Percentiles rank a stretch among this genome's conserved stretches.
phyloP scores from a whole-genome alignment of 2,888 invertebrate species.

The Unio pictorum region DNA sequence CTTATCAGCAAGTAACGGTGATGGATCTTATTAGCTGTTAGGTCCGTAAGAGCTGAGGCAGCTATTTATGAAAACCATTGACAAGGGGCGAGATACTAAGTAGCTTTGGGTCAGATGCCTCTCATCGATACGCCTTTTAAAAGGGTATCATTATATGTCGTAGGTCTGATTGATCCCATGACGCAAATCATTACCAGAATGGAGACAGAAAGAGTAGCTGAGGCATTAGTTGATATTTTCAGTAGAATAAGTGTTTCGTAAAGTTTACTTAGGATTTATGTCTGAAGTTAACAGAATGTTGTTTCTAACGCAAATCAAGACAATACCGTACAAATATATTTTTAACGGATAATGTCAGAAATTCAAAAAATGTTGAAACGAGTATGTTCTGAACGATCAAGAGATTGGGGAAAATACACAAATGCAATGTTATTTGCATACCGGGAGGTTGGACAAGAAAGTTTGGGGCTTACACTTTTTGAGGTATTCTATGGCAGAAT shows the following conservation, averaged over 20 bases:
- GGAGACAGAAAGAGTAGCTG: too few species aligned
- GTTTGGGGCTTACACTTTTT: constrained; percentile 23
- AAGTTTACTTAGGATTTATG: constrained; percentile 25
- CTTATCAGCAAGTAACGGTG: not conserved
- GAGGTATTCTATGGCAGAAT: constrained; percentile 27
- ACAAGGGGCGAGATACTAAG: too few species aligned
- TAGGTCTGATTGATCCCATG: too few species aligned
- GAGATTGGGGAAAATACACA: constrained; percentile 24
- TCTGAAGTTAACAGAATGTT: constrained; percentile 20
- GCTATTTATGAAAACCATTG: too few species aligned
- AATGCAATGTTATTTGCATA: constrained; percentile 26
- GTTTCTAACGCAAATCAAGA: constrained; percentile 15
- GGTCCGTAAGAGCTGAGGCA: too few species aligned
- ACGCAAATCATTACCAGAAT: not conserved
- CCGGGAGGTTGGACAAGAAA: constrained; percentile 23
- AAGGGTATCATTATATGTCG: too few species aligned
- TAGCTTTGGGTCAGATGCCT: too few species aligned
- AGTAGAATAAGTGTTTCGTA: constrained; percentile 20
- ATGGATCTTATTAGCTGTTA: too few species aligned
- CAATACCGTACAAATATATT: constrained; percentile 26
- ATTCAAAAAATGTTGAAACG: constrained; percentile 25
- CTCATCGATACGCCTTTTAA: too few species aligned
- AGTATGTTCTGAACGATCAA: constrained; percentile 16
- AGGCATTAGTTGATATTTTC: not conserved
- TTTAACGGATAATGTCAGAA: constrained; percentile 29